Evolutionary conservation across 2,888 invertebrate genomes (phyloP).

Genomic region (Drosophila bunnanda): DNA sequence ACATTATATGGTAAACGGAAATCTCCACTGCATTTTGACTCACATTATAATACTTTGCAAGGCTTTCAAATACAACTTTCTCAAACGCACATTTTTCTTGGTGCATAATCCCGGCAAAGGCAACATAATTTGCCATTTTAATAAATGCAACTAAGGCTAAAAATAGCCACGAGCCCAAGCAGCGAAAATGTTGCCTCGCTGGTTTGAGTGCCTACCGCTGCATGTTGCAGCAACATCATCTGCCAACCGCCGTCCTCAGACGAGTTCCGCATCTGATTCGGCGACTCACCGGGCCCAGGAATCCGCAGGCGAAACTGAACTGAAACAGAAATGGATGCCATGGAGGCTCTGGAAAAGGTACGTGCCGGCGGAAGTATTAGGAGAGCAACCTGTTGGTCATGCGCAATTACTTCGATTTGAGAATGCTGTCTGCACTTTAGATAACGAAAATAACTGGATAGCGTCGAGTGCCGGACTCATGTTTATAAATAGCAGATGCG

Average conservation of each 20-base stretch:
- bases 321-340: slow-evolving; percentile 10
- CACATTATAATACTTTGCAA: too few species aligned
- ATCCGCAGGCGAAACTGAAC: slow-evolving; percentile 12
- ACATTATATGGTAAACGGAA: too few species aligned
- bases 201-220: slow-evolving; percentile 65
- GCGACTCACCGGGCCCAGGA: slow-evolving; percentile 7
- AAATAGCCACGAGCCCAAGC: slow-evolving; percentile 56
- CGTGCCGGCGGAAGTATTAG: slow-evolving; percentile 66
- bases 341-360: slow-evolving; percentile 5
- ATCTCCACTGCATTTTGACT: too few species aligned
- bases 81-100: neutral
- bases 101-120: slow-evolving; percentile 28
- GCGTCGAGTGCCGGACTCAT: slow-evolving; percentile 49
- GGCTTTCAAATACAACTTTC: neutral
- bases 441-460: slow-evolving; percentile 63
- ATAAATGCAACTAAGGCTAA: slow-evolving; percentile 71
- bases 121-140: slow-evolving; percentile 76
- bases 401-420: slow-evolving; percentile 49
- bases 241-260: slow-evolving; percentile 22
- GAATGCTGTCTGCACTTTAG: slow-evolving; percentile 62
- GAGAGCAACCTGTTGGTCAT: slow-evolving; percentile 50
- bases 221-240: slow-evolving; percentile 37
- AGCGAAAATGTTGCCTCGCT: slow-evolving; percentile 69
- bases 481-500: slow-evolving; percentile 67
- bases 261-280: slow-evolving; percentile 48